Base-by-base conservation (phyloP, 2,888 invertebrate species). In the Cacoxenus indagator region DNA sequence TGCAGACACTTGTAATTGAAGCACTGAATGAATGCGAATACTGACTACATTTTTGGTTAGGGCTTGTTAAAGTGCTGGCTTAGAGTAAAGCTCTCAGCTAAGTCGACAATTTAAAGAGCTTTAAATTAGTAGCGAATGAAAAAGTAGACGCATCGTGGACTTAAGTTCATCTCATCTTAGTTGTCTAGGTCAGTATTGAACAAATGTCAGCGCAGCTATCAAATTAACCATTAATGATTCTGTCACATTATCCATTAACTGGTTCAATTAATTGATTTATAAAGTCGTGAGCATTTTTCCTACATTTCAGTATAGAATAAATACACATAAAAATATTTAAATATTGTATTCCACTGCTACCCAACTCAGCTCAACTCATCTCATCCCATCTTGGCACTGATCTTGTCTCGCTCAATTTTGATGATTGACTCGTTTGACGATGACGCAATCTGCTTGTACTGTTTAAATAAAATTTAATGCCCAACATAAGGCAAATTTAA, bases 371-470 rank as follows among this genome's bases (percentile, higher is more conserved):
- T 19, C 11, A 5, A 4, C 14, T 55, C 26, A 27, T 55, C 27
- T 27, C n/a, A 17, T n/a, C n/a, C n/a, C n/a, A n/a, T n/a, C 17
- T 14, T 48, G 48, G n/a, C n/a, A n/a, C n/a, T 19, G 26, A 5
- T 11, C 14, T 55, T 55, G 55, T 55, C 27, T 27, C n/a, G 48
- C n/a, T n/a, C n/a, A n/a, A n/a, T n/a, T 48, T 14, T 48, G 48
- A n/a, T 19, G 48, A 48, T 14, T 26, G 54, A 26, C 54, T 54
- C 14, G 37, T 37, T 6, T 9, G 73, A 69, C 68, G 79, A 80
- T 80, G 79, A 81, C 83, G 83, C 77, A 83, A 80, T 80, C 77
- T n/a, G n/a, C n/a, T n/a, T n/a, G n/a, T 73, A 83, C 76, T 82
- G 70, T 64, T 74, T 75, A 62, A 62, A 73, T 82, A 77, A 73